phyloP scores from a whole-genome alignment of 2,888 invertebrate genomes.

The Plutella xylostella region DNA sequence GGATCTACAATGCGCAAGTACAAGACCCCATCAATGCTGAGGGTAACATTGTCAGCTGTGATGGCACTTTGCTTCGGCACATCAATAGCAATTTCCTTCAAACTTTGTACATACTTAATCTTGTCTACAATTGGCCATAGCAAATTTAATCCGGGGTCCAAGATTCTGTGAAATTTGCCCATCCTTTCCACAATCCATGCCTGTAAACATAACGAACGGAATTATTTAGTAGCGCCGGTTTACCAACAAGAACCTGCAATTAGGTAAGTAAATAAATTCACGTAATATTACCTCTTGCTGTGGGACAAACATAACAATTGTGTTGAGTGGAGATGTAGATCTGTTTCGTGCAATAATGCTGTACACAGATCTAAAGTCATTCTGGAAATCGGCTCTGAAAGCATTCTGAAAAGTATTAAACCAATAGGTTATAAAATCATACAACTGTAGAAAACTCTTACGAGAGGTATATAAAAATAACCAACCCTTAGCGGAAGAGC shows the following conservation, averaged over 20 bases:
- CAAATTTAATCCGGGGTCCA: constrained; percentile 95
- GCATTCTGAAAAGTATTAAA: constrained; percentile 42
- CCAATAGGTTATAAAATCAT: too few species aligned
- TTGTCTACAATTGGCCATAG: constrained; percentile 91
- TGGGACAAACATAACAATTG: constrained; percentile 96
- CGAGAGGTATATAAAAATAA: constrained; percentile 15
- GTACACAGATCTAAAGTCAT: constrained; percentile 46
- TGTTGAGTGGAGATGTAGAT: constrained; percentile 87
- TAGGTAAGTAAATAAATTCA: not conserved
- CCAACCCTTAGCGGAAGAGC: constrained; percentile 41
- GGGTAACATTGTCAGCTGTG: constrained; percentile 96
- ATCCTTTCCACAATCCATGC: constrained; percentile 98
- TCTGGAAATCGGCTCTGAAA: constrained; percentile 45
- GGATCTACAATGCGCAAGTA: constrained; percentile 95
- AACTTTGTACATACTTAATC: constrained; percentile 96
- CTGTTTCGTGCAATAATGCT: constrained; percentile 46
- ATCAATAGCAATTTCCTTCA: constrained; percentile 99
- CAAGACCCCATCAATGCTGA: constrained; percentile 96
- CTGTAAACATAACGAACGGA: constrained; percentile 58
- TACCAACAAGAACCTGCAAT: too few species aligned
- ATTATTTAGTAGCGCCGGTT: too few species aligned
- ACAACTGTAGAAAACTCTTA: too few species aligned
- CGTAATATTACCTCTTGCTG: constrained; percentile 88
- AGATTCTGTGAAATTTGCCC: constrained; percentile 94
- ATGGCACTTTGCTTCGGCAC: constrained; percentile 99